Evolutionary conservation across 2,888 invertebrate species (phyloP), one percentile per base, ranked within the genome.

Genomic region (Cecidostiba fungosa): DNA sequence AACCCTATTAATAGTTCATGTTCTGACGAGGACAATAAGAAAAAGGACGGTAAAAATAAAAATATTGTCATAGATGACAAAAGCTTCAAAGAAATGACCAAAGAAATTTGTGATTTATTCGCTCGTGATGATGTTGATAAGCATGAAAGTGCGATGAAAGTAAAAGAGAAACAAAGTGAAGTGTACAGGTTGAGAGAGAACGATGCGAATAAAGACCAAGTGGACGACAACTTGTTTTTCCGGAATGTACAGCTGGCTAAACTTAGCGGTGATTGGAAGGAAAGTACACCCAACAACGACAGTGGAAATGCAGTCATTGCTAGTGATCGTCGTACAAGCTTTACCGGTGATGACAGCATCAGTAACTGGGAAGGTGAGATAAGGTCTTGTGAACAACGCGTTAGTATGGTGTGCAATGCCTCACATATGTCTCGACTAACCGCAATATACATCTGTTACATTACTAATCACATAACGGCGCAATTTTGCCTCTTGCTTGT

Each of bases 391-490:
- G 87, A 87, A 78, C 77, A 78, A 32, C 76, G 81, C 39, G 84
- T 86, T 86, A 82, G 84, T 82, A 83, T 83, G 85, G 82, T 87
- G 83, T 87, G 87, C 76, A 86, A 84, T 82, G 86, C 86, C 86
- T 85, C 87, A 81, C 50, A 78, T 80, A 79, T 87, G 86, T 85
- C 78, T 78, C 82, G 82, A 88, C 88, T 88, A 87, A 87, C 87
- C 86, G 85, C 89, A 86, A 88, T 87, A 84, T 89, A 89, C 86
- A 81, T 91, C 81, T 89, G 90, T 89, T 90, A 89, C 88, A 89
- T 90, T 87, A 92, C 92, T 92, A 92, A 92, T 90, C 87, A 90
- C 89, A 88, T 92, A 90, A 92, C 91, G 87, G 88, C 89, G 83
- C 90, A 90, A 85, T 88, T 89, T 83, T 88, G 91, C 89, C 90